Percentiles rank a stretch among this genome's conserved stretches.
phyloP scores from a whole-genome alignment of 2,113 vertebrate species.

The Riparia riparia region DNA sequence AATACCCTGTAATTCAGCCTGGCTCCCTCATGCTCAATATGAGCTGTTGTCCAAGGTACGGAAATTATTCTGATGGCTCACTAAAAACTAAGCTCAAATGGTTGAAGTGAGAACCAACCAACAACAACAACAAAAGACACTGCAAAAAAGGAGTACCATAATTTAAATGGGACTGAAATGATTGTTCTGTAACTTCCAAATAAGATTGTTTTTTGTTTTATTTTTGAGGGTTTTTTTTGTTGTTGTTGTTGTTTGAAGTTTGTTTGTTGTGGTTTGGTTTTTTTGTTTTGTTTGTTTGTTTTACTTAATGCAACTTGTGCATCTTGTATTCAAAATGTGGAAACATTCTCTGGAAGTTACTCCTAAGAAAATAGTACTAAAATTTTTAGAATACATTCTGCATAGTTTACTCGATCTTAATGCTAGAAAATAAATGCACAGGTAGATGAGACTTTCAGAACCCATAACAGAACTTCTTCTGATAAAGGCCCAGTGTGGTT shows the following conservation, averaged over 20 bases:
- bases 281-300: not conserved
- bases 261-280: too few species aligned
- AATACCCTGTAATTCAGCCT: not conserved
- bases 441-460: not conserved
- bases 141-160: fast-evolving
- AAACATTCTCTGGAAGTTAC: not conserved
- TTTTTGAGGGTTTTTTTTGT: too few species aligned
- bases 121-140: not conserved
- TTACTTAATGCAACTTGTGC: not conserved
- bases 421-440: not conserved
- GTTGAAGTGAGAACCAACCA: not conserved
- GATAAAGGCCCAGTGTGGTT: not conserved
- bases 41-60: not conserved
- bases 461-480: not conserved
- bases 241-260: not conserved
- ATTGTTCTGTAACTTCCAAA: not conserved
- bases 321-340: not conserved
- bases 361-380: not conserved
- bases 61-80: not conserved
- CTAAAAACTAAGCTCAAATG: not conserved
- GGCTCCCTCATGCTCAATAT: fast-evolving
- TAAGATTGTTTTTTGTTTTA: not conserved
- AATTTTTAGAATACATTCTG: not conserved
- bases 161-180: not conserved
- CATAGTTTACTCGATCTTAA: not conserved